Percentiles rank a stretch among this genome's conserved stretches.
phyloP scores from a whole-genome alignment of 2,113 vertebrate species.

The Tetrax tetrax region DNA sequence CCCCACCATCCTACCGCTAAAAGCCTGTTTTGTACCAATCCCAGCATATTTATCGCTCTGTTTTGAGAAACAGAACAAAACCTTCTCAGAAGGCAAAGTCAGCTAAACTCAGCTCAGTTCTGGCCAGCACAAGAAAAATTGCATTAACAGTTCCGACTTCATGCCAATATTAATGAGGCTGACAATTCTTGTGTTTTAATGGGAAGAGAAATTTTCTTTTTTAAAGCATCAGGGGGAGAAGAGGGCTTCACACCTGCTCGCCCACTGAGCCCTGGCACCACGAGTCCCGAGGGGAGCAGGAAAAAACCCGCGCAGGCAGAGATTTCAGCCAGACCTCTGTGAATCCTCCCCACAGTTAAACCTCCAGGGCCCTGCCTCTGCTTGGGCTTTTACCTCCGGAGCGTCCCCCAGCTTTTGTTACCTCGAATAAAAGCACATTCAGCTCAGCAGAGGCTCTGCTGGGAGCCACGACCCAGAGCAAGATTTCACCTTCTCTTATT shows the following conservation, averaged over 20 bases:
- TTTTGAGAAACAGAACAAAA: background rate
- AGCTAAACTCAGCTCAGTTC: background rate
- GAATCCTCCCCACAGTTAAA: background rate
- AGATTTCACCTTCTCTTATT: background rate
- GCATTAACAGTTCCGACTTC: background rate
- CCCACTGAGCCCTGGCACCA: accelerated
- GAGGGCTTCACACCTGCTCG: background rate
- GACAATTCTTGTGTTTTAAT: background rate
- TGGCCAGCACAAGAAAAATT: background rate
- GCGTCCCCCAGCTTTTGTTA: conserved; percentile 40
- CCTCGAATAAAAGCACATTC: conserved; percentile 39
- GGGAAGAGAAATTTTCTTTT: background rate
- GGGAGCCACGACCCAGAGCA: background rate
- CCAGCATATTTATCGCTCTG: background rate
- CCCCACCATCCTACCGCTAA: background rate
- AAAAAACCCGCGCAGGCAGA: background rate
- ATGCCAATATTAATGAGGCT: background rate
- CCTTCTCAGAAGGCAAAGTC: background rate
- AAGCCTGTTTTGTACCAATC: background rate
- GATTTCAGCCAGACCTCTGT: background rate
- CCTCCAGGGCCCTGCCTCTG: background rate
- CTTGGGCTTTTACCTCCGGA: conserved; percentile 10
- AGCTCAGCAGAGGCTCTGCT: background rate
- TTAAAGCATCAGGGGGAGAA: background rate
- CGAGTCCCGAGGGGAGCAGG: background rate